These are phyloP conservation scores for Eurytoma californica DNA, from an alignment of 2,888 invertebrate species.

Conservation along the genomic window DNA sequence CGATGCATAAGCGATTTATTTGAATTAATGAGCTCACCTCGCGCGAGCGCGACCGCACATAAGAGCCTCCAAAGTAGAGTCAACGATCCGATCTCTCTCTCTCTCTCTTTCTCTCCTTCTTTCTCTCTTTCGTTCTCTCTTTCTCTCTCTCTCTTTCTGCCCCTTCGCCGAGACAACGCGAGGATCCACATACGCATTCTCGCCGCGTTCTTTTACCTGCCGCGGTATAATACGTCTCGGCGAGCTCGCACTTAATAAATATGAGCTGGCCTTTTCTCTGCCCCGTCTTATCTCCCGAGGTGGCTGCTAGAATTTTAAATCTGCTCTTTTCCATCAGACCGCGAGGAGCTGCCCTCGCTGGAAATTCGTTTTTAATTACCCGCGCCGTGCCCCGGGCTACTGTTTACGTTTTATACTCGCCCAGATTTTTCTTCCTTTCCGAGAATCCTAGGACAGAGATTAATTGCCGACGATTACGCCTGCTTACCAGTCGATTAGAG, in stretches of 20 bases:
- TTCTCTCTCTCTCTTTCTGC: slow-evolving; percentile 13
- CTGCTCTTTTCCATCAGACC: slow-evolving; percentile 49
- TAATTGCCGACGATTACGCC: no score
- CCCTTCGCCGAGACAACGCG: background rate
- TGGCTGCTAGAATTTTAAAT: slow-evolving; percentile 55
- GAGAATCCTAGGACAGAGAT: no score
- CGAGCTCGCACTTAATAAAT: slow-evolving; percentile 54
- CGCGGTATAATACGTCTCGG: background rate
- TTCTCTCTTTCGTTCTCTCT: no score
- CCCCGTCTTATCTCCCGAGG: slow-evolving; percentile 36
- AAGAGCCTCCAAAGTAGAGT: slow-evolving; percentile 28
- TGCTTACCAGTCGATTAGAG: no score
- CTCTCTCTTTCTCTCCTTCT: slow-evolving; percentile 17
- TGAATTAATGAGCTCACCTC: slow-evolving; percentile 68
- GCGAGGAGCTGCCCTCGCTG: slow-evolving; percentile 18
- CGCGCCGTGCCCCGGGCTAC: background rate
- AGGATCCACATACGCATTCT: background rate
- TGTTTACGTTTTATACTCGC: background rate
- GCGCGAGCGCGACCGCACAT: slow-evolving; percentile 30
- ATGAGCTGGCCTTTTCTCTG: slow-evolving; percentile 26
- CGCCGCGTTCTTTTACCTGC: no score
- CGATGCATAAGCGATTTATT: slow-evolving; percentile 68
- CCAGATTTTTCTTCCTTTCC: no score
- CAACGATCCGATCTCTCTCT: slow-evolving; percentile 51
- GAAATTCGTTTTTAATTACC: slow-evolving; percentile 52